Evolutionary conservation across 2,113 vertebrate genomes (phyloP), one percentile per base, ranked within the genome.

Genomic region (Tachysurus fulvidraco): DNA sequence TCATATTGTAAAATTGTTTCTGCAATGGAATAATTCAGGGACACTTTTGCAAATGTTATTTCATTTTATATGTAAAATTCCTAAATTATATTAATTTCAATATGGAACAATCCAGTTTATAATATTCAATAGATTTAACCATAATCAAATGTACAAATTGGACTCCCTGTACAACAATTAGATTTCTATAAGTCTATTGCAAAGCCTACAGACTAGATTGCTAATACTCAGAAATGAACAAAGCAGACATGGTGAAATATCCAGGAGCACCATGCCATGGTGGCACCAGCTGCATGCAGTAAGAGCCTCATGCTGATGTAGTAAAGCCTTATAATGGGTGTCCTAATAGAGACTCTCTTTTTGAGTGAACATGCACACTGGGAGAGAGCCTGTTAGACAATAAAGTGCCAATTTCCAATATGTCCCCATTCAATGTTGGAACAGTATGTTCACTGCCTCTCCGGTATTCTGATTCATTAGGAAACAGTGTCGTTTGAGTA

Each of bases 361-460:
- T 83, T 11, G 23, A 87, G 59, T 83, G 81, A 83, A 83, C 60
- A 83, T 77, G 67, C 86, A 78, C 57, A 81, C 86, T 87, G 86
- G 46, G 81, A 55, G 71, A 83, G 60, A 83, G 60, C 81, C 81
- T 78, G 59, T 83, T 78, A 67, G 71, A 78, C 86, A 77, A 83
- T 83, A 87, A 87, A 83, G 60, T 78, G 86, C 86, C 86, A 87
- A 87, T 87, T 83, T 87, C 73, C 81, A 76, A 81, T 44, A 83
- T 87, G 59, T 87, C 78, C 81, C 60, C 50, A 83, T 44, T 71
- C 81, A 67, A 62, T 25, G 21, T 23, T 25, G 41, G 59, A 83
- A 83, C 86, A 86, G 59, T 80, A 80, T 69, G 76, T 36, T 86
- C 84, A 67, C 81, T 55, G 81, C 73, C 74, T 78, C 73, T 65